Evolutionary conservation across 2,888 invertebrate species (phyloP).

Genomic region (Drosophila sordidapex): DNA sequence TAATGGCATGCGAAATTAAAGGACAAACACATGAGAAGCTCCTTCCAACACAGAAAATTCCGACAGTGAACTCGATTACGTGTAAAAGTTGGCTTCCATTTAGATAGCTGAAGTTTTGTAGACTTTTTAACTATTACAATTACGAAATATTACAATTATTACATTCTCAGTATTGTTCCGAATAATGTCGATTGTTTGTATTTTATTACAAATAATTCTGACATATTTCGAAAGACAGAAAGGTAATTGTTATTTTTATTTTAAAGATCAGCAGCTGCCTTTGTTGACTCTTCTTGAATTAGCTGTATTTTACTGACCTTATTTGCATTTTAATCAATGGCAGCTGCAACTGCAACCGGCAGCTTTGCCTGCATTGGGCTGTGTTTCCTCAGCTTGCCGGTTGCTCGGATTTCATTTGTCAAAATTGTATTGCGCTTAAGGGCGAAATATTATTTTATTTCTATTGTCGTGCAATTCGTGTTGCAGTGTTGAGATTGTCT

Average conservation of each 20-base stretch:
- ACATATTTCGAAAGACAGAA: not conserved
- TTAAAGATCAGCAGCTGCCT: conserved; percentile 9
- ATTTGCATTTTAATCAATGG: conserved; percentile 26
- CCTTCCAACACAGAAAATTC: conserved; percentile 29
- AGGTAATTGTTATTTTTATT: not conserved
- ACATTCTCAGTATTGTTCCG: not conserved
- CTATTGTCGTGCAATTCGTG: conserved; percentile 43
- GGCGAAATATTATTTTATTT: conserved; percentile 29
- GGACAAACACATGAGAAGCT: conserved; percentile 15
- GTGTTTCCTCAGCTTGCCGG: conserved; percentile 12
- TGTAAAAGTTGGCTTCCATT: not conserved
- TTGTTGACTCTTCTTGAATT: conserved; percentile 21
- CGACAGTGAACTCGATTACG: conserved; percentile 4
- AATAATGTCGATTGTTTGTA: not conserved
- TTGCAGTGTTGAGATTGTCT: conserved; percentile 17
- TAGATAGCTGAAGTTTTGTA: not conserved
- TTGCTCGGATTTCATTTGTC: conserved; percentile 56
- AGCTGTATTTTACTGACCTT: conserved; percentile 19
- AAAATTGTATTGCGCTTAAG: conserved; percentile 62
- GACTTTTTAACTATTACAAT: not conserved
- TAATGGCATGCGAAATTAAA: conserved; percentile 45
- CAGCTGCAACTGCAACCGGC: conserved; percentile 24
- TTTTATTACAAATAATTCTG: not conserved
- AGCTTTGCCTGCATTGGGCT: not conserved
- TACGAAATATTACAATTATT: not conserved